Evolutionary conservation across 2,888 invertebrate genomes (phyloP).

Genomic region (Dilophus febrilis): DNA sequence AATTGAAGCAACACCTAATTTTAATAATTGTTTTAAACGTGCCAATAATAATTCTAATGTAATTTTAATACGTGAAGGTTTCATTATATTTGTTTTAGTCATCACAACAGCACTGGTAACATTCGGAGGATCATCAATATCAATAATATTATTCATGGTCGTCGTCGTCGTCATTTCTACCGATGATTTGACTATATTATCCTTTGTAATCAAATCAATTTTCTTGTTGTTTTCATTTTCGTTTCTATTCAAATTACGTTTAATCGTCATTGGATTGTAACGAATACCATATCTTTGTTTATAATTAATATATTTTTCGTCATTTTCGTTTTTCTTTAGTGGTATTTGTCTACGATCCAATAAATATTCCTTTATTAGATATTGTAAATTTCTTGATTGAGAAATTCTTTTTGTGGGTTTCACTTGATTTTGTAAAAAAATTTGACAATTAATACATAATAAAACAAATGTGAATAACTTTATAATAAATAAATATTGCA

Average conservation of each 20-base stretch:
- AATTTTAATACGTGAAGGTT: slow-evolving; percentile 1
- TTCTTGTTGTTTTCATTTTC: neutral
- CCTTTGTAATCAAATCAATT: no score
- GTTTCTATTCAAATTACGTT: neutral
- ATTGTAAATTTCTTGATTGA: no score
- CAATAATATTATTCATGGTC: neutral
- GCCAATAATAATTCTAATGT: slow-evolving; percentile 12
- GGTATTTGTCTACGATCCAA: no score
- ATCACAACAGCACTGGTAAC: neutral
- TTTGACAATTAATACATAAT: no score
- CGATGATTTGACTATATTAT: neutral
- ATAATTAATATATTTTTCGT: slow-evolving; percentile 10
- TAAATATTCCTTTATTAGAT: no score
- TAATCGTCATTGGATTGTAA: slow-evolving; percentile 8
- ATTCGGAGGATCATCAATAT: neutral
- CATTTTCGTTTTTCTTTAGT: no score
- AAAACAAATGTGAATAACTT: no score
- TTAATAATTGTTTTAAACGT: slow-evolving; percentile 14
- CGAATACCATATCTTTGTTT: slow-evolving; percentile 10
- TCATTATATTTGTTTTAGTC: slow-evolving; percentile 1
- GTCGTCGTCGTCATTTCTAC: neutral
- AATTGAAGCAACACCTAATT: neutral
- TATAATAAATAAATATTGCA: no score
- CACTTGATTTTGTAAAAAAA: no score
- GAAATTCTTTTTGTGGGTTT: no score